These are phyloP conservation scores for Scrobipalpa atriplicella DNA, from an alignment of 2,888 invertebrate genomes.

Conservation along the genomic window DNA sequence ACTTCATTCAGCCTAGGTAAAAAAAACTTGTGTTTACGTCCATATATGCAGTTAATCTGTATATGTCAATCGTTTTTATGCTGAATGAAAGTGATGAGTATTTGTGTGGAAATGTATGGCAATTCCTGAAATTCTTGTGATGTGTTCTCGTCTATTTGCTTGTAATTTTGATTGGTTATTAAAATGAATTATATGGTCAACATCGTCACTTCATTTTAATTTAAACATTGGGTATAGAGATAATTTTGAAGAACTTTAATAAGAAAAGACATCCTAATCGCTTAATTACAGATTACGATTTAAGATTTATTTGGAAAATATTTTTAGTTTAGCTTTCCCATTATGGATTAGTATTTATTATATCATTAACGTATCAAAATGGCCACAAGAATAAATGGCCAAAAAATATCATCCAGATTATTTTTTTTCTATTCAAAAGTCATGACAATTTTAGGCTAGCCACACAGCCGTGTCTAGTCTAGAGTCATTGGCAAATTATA, in stretches of 20 bases:
- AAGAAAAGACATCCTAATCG: no score
- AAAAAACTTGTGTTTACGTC: constrained; percentile 3
- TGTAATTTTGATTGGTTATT: background rate
- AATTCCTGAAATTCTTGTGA: background rate
- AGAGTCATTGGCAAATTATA: no score
- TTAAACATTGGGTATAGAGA: no score
- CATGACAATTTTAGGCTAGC: no score
- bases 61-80: constrained; percentile 13
- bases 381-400: no score
- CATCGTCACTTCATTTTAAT: no score
- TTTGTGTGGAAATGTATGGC: background rate
- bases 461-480: no score
- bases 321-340: background rate
- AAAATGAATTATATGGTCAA: no score
- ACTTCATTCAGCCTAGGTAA: constrained; percentile 9
- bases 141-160: background rate
- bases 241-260: no score
- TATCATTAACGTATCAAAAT: no score
- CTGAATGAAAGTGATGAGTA: constrained; percentile 14
- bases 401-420: no score
- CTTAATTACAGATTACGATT: background rate
- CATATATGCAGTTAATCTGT: background rate
- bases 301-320: background rate
- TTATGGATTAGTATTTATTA: background rate
- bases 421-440: no score